Base-by-base conservation (phyloP, 2,888 invertebrate species). In the Stratiomys singularior region DNA sequence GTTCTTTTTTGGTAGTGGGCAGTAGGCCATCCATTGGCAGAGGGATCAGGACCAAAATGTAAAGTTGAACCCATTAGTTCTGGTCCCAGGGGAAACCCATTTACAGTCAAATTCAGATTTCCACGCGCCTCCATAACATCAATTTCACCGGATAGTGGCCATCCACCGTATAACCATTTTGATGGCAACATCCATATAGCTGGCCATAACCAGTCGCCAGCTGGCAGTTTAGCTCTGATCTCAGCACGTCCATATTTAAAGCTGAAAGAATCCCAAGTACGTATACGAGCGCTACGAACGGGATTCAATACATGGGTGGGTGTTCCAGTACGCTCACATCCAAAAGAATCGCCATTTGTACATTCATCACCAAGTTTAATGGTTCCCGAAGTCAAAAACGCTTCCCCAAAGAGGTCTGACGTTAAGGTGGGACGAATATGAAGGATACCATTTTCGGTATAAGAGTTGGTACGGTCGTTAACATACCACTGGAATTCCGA, bases 81-180 rank as follows among this genome's bases (percentile, higher is more conserved):
- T 1, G 88, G 87, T 1, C 92, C 92, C 81, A 92, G 90, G 82
- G 91, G 87, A 0, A 85, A 83, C 15, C 88, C 89, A 76, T 89
- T 87, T 25, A 67, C 21, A 13, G 85, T 81, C 87, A 89, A 87
- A 84, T 89, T 84, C 30, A 87, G 86, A 84, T 92, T 92, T 69
- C 93, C 93, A 58, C 93, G 89, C 28, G 90, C 89, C 84, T 93
- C 93, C 77, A 90, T 86, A 52, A 94, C 85, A 83, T 93, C 93
- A 79, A 93, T 93, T 87, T 93, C 93, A 3, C 93, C 93, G 25
- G 92, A 93, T 3, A 90, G 84, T 0, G 93, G 93, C 93, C 93
- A 93, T 0, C 87, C 85, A 1, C 93, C 92, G 83, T 93, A 93
- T 0, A 84, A 84, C 82, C 91, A 91, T 83, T 88, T 84, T 0